Percentiles rank a stretch among this genome's conserved stretches.
These are phyloP conservation scores for Corythornis cristatus DNA, from an alignment of 2,113 vertebrate genomes.

Conservation along the genomic window DNA sequence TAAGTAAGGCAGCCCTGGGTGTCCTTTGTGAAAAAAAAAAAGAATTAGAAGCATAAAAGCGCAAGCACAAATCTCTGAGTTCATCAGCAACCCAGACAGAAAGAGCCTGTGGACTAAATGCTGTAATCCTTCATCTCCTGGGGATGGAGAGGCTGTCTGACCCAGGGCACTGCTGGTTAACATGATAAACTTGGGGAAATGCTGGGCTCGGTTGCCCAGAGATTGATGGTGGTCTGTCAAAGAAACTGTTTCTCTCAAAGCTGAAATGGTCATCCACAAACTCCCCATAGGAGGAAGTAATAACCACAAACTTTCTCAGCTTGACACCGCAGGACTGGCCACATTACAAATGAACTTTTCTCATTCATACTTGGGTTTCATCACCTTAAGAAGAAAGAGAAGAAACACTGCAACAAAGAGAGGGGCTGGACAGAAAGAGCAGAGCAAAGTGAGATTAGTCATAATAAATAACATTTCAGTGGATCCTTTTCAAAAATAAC, in stretches of 20 bases:
- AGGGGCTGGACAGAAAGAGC: not conserved
- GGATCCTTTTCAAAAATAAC: slow-evolving; percentile 34
- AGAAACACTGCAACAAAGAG: not conserved
- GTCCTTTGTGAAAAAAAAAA: not conserved
- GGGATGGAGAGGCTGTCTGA: not conserved
- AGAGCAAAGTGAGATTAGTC: not conserved
- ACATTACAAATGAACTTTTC: slow-evolving; percentile 12
- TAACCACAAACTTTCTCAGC: slow-evolving; percentile 18
- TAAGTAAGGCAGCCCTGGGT: accelerated
- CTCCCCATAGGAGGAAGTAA: slow-evolving; percentile 40
- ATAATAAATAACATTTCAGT: slow-evolving; percentile 5
- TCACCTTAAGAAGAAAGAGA: slow-evolving; percentile 1
- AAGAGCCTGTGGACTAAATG: not conserved
- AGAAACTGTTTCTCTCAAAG: not conserved
- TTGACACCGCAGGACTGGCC: slow-evolving; percentile 3
- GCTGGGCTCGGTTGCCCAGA: not conserved
- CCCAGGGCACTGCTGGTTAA: not conserved
- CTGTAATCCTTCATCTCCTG: not conserved
- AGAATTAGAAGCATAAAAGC: not conserved
- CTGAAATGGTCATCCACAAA: slow-evolving; percentile 33
- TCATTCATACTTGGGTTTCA: slow-evolving; percentile 43
- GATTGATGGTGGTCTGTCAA: not conserved
- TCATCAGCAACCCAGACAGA: not conserved
- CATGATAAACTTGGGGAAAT: not conserved
- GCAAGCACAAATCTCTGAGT: not conserved